Percentiles rank a stretch among this genome's conserved stretches.
Evolutionary conservation across 2,888 invertebrate genomes (phyloP).

Genomic region (Tenthredo amoena): DNA sequence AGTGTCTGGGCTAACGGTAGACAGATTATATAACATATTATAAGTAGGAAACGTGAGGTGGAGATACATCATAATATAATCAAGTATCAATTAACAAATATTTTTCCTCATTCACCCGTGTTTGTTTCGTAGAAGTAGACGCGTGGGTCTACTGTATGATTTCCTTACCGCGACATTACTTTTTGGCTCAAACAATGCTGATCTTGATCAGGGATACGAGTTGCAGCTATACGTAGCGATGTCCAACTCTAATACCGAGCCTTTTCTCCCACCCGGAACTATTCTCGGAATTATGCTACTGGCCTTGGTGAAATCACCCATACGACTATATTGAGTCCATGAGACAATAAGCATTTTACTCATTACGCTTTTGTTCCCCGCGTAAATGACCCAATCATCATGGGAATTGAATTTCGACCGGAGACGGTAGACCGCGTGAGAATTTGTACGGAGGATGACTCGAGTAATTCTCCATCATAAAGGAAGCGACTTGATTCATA

Average conservation of each 20-base stretch:
- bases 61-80: background rate
- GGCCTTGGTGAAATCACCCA: slow-evolving; percentile 34
- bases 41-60: background rate
- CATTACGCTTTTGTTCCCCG: slow-evolving; percentile 30
- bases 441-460: slow-evolving; percentile 31
- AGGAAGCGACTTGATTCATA: slow-evolving; percentile 25
- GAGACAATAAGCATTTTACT: slow-evolving; percentile 18
- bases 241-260: background rate
- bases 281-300: slow-evolving; percentile 30
- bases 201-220: slow-evolving; percentile 3
- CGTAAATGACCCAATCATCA: slow-evolving; percentile 4
- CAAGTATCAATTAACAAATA: background rate
- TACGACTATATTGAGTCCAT: background rate
- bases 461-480: slow-evolving; percentile 24
- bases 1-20: background rate
- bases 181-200: slow-evolving; percentile 15
- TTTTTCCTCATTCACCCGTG: background rate
- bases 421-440: background rate
- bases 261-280: slow-evolving; percentile 42
- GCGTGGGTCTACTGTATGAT: background rate
- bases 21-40: slow-evolving; percentile 4
- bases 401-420: slow-evolving; percentile 33
- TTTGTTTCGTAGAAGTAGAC: background rate
- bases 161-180: background rate
- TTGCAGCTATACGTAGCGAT: background rate